A percentile compares a stretch with the other conserved stretches of the same genome.
Evolutionary conservation across 1,140 invertebrate species (phyloP).

Genomic region (Hetaerina americana): DNA sequence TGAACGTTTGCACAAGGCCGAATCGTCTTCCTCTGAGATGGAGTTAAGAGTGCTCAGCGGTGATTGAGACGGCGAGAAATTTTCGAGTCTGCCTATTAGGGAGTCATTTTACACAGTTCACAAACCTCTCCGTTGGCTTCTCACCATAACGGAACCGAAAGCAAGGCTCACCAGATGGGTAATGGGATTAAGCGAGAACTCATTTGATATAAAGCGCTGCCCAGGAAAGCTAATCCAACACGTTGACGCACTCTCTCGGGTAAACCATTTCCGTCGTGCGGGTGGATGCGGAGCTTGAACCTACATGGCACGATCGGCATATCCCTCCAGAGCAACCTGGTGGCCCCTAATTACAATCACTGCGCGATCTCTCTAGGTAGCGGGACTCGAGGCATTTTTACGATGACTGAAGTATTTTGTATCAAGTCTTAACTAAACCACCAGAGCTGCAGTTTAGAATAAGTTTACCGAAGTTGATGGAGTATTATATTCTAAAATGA

Average conservation of each 20-base stretch:
- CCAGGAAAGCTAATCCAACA: background rate
- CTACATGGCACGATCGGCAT: background rate
- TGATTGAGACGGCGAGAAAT: background rate
- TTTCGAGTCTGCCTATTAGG: background rate
- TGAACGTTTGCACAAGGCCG: background rate
- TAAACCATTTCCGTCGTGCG: background rate
- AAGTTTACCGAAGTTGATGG: background rate
- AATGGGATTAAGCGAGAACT: no score
- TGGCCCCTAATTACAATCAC: background rate
- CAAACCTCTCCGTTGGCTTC: background rate
- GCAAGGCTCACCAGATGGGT: no score
- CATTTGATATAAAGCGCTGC: no score
- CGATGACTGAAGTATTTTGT: background rate
- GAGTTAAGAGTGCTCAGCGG: background rate
- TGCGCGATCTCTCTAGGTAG: background rate
- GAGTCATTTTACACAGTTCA: background rate
- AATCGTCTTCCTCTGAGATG: background rate
- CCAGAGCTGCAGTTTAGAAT: background rate
- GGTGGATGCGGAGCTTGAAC: background rate
- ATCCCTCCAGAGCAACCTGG: background rate
- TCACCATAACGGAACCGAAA: background rate
- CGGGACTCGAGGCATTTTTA: background rate
- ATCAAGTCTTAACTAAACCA: background rate
- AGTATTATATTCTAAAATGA: background rate
- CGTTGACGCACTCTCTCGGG: background rate